Conservation (phyloP, 37 sponge, comb jelly and placozoan genomes). For the Ianthella basta region DNA sequence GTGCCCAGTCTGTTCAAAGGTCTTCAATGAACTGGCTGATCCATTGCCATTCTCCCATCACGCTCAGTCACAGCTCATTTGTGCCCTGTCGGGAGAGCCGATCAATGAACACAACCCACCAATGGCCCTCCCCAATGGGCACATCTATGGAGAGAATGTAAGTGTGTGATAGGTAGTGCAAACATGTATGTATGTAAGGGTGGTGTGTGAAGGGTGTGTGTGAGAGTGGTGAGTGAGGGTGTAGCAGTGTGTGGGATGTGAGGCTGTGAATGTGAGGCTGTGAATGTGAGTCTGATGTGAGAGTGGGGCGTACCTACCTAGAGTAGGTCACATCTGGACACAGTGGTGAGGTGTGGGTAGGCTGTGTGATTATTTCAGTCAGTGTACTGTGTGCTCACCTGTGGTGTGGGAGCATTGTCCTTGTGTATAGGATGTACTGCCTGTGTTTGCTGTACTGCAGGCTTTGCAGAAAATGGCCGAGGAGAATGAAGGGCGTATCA, state of each 20-base stretch:
- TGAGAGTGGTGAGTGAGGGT: conserved; percentile 12
- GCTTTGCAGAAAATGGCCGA: conserved; percentile 66
- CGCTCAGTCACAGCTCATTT: conserved; percentile 94
- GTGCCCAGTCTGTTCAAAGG: conserved; percentile 94
- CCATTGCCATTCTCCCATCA: conserved; percentile 95
- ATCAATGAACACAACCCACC: conserved; percentile 99
- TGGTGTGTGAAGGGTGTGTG: conserved; percentile 30
- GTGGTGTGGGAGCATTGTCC: not conserved
- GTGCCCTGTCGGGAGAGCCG: conserved; percentile 81
- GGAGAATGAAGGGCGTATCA: conserved; percentile 69
- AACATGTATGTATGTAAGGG: not conserved
- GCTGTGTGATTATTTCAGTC: not conserved
- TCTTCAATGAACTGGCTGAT: conserved; percentile 86
- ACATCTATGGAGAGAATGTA: conserved; percentile 94
- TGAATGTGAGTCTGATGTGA: not conserved
- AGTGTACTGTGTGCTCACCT: not conserved
- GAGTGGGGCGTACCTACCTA: too few species aligned
- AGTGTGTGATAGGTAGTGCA: not conserved
- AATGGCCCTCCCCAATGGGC: conserved; percentile 92
- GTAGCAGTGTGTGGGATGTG: conserved; percentile 8
- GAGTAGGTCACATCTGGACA: not conserved
- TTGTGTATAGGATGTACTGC: not conserved
- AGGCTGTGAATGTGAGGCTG: conserved; percentile 8
- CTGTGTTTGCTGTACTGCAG: conserved; percentile 32
- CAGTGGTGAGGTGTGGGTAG: too few species aligned